Evolutionary conservation across 2,888 invertebrate species (phyloP).

Genomic region (Phalangium opilio): DNA sequence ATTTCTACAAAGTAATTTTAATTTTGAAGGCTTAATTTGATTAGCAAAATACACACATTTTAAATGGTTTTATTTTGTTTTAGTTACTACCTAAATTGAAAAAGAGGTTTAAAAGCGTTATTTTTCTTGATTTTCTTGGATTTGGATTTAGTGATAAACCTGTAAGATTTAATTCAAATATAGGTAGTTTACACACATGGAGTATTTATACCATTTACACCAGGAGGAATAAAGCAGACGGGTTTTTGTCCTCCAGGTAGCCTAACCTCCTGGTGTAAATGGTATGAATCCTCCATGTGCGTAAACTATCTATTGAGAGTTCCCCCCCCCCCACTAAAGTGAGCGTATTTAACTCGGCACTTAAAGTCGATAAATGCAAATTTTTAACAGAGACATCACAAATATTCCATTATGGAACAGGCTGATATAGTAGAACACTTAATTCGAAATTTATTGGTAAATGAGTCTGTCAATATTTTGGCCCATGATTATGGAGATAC

Average conservation of each 20-base stretch:
- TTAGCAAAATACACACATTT: too few species aligned
- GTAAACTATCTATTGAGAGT: too few species aligned
- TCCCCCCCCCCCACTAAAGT: too few species aligned
- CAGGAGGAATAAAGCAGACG: too few species aligned
- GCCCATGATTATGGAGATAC: conserved; percentile 33
- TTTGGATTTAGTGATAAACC: conserved; percentile 33
- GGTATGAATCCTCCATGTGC: too few species aligned
- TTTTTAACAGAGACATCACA: conserved; percentile 17
- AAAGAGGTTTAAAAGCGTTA: conserved; percentile 24
- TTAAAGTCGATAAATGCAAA: not conserved
- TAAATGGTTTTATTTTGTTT: not conserved
- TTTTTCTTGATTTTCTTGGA: conserved; percentile 29
- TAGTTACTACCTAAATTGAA: conserved; percentile 25
- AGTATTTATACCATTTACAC: too few species aligned
- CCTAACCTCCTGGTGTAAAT: too few species aligned
- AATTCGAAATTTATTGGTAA: conserved; percentile 21
- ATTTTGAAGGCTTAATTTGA: not conserved
- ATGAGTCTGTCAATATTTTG: conserved; percentile 24
- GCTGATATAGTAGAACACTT: conserved; percentile 27
- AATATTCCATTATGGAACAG: conserved; percentile 29
- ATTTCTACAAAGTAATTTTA: conserved; percentile 26
- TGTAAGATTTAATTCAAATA: conserved; percentile 21
- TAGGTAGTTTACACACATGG: not conserved
- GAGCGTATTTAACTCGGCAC: too few species aligned
- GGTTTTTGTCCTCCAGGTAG: too few species aligned